Evolutionary conservation across 1,140 invertebrate genomes (phyloP).

Genomic region (Lordiphosa collinella): DNA sequence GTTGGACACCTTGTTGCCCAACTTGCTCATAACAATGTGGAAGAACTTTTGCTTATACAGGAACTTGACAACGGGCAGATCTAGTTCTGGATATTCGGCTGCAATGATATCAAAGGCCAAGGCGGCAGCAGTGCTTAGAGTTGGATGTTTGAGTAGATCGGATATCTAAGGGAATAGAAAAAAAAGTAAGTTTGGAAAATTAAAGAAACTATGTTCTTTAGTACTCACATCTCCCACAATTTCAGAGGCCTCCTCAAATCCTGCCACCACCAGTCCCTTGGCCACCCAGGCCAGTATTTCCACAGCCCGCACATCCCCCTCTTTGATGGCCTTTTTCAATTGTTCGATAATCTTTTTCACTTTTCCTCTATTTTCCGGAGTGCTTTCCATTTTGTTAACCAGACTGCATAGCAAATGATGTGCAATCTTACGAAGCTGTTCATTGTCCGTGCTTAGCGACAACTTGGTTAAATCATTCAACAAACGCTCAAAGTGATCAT

Average conservation of each 20-base stretch:
- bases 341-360: conserved; percentile 38
- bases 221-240: conserved; percentile 72
- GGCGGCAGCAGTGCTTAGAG: conserved; percentile 45
- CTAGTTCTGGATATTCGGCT: conserved; percentile 62
- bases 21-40: conserved; percentile 81
- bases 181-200: too few species aligned
- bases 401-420: conserved; percentile 73
- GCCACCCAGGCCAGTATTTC: conserved; percentile 67
- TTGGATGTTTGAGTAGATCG: conserved; percentile 73
- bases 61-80: conserved; percentile 70
- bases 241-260: conserved; percentile 60
- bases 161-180: conserved; percentile 52
- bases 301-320: conserved; percentile 60
- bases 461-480: conserved; percentile 63
- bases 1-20: conserved; percentile 70
- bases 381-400: conserved; percentile 68
- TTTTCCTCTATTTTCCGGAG: conserved; percentile 34
- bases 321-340: conserved; percentile 56
- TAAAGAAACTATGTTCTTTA: too few species aligned
- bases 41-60: conserved; percentile 85
- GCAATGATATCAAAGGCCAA: conserved; percentile 73
- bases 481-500: conserved; percentile 71
- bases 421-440: conserved; percentile 51
- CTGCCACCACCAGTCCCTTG: conserved; percentile 67
- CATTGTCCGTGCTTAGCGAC: conserved; percentile 51